phyloP scores from a whole-genome alignment of 1,140 invertebrate species.

The Heliconius himera region DNA sequence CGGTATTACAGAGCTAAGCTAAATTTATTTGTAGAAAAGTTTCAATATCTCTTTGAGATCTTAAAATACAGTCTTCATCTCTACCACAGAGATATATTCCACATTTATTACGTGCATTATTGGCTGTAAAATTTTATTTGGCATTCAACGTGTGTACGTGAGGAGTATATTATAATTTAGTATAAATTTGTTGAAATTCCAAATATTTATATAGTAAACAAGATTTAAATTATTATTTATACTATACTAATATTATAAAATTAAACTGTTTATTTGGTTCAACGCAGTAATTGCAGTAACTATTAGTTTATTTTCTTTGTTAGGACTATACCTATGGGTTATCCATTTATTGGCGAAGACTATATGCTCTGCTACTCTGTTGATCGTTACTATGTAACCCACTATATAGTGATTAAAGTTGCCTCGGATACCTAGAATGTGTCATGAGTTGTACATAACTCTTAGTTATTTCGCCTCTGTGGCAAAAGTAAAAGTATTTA shows the following conservation, averaged over 20 bases:
- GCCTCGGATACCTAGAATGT: too few species aligned
- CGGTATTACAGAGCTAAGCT: not conserved
- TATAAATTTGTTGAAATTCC: not conserved
- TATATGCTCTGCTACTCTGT: too few species aligned
- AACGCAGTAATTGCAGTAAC: too few species aligned
- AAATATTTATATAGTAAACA: not conserved
- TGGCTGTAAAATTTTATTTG: slow-evolving; percentile 3
- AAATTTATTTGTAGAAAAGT: not conserved
- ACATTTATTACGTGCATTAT: not conserved
- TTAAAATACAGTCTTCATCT: slow-evolving; percentile 1
- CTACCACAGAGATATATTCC: not conserved
- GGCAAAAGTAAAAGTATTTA: too few species aligned
- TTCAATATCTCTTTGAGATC: not conserved
- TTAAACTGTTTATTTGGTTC: too few species aligned
- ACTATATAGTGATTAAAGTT: too few species aligned
- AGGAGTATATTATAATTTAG: not conserved
- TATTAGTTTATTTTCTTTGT: too few species aligned
- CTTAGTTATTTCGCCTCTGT: too few species aligned
- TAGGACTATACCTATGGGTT: too few species aligned
- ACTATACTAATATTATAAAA: not conserved
- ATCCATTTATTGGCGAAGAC: too few species aligned
- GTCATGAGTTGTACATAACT: too few species aligned
- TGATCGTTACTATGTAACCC: too few species aligned
- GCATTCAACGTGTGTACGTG: not conserved
- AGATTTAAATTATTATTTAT: not conserved